Percentiles rank a stretch among this genome's conserved stretches.
Evolutionary conservation across 2,888 invertebrate species (phyloP).

Genomic region (Drosophila picticornis): DNA sequence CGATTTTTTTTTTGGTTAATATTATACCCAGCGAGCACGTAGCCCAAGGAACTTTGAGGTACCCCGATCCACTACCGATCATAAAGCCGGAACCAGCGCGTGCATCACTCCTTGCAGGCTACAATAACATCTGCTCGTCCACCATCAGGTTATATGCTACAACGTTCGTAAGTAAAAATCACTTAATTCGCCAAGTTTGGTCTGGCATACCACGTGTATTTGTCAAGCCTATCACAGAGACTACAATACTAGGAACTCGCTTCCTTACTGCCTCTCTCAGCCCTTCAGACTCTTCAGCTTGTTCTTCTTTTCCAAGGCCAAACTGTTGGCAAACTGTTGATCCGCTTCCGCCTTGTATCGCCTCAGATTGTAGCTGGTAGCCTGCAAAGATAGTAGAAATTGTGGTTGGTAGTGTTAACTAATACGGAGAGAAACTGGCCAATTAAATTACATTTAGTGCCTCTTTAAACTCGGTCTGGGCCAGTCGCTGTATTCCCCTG

Average conservation of each 20-base stretch:
- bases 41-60: too few species aligned
- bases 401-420: neutral
- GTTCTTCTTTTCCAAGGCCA: constrained; percentile 79
- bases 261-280: constrained; percentile 18
- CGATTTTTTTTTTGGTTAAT: too few species aligned
- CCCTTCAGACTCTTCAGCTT: constrained; percentile 73
- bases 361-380: constrained; percentile 83
- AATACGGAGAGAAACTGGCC: neutral
- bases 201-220: neutral
- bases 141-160: too few species aligned
- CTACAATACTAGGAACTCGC: constrained; percentile 1
- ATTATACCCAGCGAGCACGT: too few species aligned
- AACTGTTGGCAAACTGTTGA: constrained; percentile 83
- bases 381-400: constrained; percentile 61
- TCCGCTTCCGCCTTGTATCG: constrained; percentile 82
- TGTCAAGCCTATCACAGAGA: constrained; percentile 13
- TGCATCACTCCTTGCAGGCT: too few species aligned
- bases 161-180: neutral
- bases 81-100: too few species aligned
- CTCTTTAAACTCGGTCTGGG: constrained; percentile 82
- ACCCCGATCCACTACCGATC: too few species aligned
- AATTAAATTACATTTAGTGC: constrained; percentile 82
- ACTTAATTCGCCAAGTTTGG: neutral
- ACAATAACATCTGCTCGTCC: too few species aligned
- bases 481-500: constrained; percentile 83